Percentiles rank a stretch among this genome's conserved stretches.
These are phyloP conservation scores for Melolontha melolontha DNA, from an alignment of 2,888 invertebrate genomes.

Conservation along the genomic window DNA sequence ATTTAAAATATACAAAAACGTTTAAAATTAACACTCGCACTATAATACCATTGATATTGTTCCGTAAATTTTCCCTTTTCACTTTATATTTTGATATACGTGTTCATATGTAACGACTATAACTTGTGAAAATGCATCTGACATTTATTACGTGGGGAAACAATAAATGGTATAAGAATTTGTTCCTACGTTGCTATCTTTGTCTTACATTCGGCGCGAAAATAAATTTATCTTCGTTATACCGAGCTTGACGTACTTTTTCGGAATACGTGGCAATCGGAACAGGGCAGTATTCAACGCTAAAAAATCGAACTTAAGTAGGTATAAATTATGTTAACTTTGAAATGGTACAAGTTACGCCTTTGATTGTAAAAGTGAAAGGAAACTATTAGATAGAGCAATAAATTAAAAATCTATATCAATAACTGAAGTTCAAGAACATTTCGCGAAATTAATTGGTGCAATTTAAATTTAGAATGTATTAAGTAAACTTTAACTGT, in stretches of 20 bases:
- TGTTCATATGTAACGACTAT: not conserved
- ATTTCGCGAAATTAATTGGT: no score
- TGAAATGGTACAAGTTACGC: no score
- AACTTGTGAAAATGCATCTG: constrained; percentile 10
- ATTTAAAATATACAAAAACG: constrained; percentile 11
- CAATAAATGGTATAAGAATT: not conserved
- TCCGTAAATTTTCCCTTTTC: not conserved
- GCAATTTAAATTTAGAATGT: no score
- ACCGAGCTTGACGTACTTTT: constrained; percentile 23
- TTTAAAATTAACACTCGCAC: constrained; percentile 22
- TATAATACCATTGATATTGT: constrained; percentile 7
- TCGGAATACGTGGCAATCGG: constrained; percentile 32
- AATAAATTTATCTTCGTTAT: constrained; percentile 1
- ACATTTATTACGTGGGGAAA: constrained; percentile 22
- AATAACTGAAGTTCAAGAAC: not conserved
- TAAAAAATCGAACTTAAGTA: constrained; percentile 31
- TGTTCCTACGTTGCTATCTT: not conserved
- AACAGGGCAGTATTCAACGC: constrained; percentile 12
- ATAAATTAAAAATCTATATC: not conserved
- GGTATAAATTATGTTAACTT: constrained; percentile 17
- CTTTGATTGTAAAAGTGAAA: constrained; percentile 22
- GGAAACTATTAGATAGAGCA: not conserved
- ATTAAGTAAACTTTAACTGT: no score
- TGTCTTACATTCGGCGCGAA: not conserved
- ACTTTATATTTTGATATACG: constrained; percentile 2